Percentiles rank a stretch among this genome's conserved stretches.
phyloP scores from a whole-genome alignment of 2,888 invertebrate species.

The Achlya flavicornis region DNA sequence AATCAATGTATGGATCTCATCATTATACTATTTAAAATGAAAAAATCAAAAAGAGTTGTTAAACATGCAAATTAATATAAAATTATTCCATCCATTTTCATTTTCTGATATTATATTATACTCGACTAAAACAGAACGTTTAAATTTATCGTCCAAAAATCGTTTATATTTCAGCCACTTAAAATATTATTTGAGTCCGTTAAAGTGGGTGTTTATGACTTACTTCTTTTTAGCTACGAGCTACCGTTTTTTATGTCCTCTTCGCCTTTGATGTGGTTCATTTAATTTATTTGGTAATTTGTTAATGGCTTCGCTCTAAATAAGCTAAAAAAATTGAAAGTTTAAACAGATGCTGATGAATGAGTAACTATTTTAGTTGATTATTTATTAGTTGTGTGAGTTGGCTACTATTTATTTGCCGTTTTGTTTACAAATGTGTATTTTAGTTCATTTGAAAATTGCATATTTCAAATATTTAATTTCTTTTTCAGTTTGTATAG shows the following conservation, averaged over 20 bases:
- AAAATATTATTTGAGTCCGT: slow-evolving; percentile 50
- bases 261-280: slow-evolving; percentile 4
- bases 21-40: no score
- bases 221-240: slow-evolving; percentile 19
- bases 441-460: no score
- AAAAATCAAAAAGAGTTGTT: no score
- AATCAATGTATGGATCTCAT: no score
- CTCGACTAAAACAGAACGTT: neutral
- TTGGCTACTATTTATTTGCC: no score
- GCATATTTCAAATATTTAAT: no score
- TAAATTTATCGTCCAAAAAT: slow-evolving; percentile 47
- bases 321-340: neutral
- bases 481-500: no score
- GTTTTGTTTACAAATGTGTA: no score
- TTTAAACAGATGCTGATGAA: neutral
- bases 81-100: no score
- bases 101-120: no score
- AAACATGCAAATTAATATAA: no score
- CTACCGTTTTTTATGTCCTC: neutral
- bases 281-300: slow-evolving; percentile 9
- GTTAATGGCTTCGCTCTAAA: neutral
- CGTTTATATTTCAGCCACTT: slow-evolving; percentile 49
- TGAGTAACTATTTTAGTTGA: neutral
- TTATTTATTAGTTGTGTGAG: neutral
- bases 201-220: slow-evolving; percentile 45